Percentiles rank a stretch among this genome's conserved stretches.
Conservation (phyloP, 2,113 vertebrate species). For the Scomber colias region DNA sequence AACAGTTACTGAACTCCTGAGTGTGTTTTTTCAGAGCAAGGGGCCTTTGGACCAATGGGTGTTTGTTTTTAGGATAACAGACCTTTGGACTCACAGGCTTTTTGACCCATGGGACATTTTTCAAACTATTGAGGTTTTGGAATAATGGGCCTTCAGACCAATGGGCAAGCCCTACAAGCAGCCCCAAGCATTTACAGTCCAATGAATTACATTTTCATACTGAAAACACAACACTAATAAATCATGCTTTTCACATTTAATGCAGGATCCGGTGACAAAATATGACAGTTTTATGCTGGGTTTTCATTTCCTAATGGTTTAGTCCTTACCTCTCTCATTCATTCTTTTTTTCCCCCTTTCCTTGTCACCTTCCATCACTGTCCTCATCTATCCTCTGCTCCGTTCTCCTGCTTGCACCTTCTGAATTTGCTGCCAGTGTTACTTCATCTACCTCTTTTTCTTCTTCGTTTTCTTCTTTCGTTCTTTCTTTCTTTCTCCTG, state of each 20-base stretch:
- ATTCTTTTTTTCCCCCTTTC: constrained; percentile 33
- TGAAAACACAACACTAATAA: constrained; percentile 72
- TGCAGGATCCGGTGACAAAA: constrained; percentile 69
- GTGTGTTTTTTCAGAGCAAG: too few relatives aligned
- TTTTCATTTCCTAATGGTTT: constrained; percentile 77
- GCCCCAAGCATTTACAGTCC: constrained; percentile 45
- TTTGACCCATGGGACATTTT: too few relatives aligned
- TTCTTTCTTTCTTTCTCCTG: constrained; percentile 28
- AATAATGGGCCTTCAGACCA: too few relatives aligned
- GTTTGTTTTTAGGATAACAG: too few relatives aligned
- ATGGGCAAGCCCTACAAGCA: neutral
- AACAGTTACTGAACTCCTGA: too few relatives aligned
- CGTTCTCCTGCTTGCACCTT: constrained; percentile 41
- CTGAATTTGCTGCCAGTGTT: constrained; percentile 34
- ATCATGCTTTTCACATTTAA: constrained; percentile 74
- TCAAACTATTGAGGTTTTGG: too few relatives aligned
- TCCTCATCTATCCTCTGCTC: constrained; percentile 62
- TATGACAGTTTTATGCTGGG: constrained; percentile 67
- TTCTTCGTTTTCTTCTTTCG: neutral
- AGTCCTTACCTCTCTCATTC: constrained; percentile 44
- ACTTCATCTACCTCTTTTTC: constrained; percentile 33
- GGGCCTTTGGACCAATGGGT: too few relatives aligned
- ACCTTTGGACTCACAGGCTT: too few relatives aligned
- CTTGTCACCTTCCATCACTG: constrained; percentile 66
- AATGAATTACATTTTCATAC: constrained; percentile 66